Evolutionary conservation across 2,888 invertebrate genomes (phyloP).

Genomic region (Rosalia funebris): DNA sequence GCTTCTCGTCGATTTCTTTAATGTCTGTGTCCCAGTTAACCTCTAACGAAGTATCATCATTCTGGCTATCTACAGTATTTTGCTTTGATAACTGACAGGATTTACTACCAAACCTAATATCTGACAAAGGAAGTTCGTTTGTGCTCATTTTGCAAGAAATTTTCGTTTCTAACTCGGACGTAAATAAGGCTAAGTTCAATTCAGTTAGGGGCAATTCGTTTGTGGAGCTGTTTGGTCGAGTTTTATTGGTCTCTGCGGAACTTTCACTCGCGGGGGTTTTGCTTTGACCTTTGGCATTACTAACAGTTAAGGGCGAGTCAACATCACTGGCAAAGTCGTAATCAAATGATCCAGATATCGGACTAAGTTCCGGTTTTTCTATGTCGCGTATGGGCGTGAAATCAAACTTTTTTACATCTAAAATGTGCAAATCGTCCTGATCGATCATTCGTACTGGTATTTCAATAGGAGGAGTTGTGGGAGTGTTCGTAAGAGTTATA

Average conservation of each 20-base stretch:
- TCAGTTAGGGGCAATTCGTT: conserved; percentile 75
- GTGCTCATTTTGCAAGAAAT: conserved; percentile 53
- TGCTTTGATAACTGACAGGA: conserved; percentile 45
- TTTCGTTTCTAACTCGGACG: conserved; percentile 51
- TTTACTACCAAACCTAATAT: conserved; percentile 52
- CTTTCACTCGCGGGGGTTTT: conserved; percentile 20
- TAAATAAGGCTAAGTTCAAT: conserved; percentile 60
- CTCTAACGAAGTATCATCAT: conserved; percentile 53
- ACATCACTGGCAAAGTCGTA: conserved; percentile 52
- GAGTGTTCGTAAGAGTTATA: conserved; percentile 58
- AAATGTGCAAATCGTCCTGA: conserved; percentile 39
- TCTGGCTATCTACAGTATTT: conserved; percentile 50
- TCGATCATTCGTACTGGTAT: conserved; percentile 64
- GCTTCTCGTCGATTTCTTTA: conserved; percentile 42
- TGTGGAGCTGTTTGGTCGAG: conserved; percentile 62
- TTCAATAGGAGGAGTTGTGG: conserved; percentile 51
- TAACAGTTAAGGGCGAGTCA: conserved; percentile 48
- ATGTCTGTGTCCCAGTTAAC: conserved; percentile 56
- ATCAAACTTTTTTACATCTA: conserved; percentile 39
- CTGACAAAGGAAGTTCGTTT: conserved; percentile 58
- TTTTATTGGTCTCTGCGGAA: conserved; percentile 37
- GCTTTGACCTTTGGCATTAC: conserved; percentile 25
- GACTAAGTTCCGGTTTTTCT: conserved; percentile 53
- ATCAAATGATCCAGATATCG: conserved; percentile 60
- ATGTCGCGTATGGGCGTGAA: conserved; percentile 44